A percentile compares a stretch with the other conserved stretches of the same genome.
Evolutionary conservation across 2,797 vertebrate species (phyloP).

Genomic region (Podarcis lilfordi): DNA sequence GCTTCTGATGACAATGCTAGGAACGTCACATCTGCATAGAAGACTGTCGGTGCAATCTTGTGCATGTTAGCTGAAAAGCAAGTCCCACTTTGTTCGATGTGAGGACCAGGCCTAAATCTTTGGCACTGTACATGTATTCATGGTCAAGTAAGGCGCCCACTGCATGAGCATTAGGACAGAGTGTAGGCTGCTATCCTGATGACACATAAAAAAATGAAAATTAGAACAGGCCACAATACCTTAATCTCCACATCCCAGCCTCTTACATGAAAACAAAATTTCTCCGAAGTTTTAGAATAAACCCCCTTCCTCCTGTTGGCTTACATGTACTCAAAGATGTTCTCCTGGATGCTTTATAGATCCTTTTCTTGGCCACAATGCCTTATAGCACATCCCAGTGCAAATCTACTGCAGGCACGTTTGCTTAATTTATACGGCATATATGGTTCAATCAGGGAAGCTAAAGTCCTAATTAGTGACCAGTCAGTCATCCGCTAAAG

Average conservation of each 20-base stretch:
- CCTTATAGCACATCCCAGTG: not conserved
- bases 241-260: not conserved
- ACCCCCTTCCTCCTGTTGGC: not conserved
- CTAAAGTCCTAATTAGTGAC: slow-evolving; percentile 21
- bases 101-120: not conserved
- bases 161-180: not conserved
- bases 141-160: not conserved
- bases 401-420: not conserved
- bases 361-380: not conserved
- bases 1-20: too few relatives aligned
- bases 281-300: not conserved
- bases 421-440: not conserved
- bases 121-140: not conserved
- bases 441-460: not conserved
- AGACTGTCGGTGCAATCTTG: not conserved
- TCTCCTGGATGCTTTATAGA: not conserved
- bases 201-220: not conserved
- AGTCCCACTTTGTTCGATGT: not conserved
- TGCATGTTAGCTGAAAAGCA: not conserved
- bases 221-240: not conserved
- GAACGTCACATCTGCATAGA: not conserved
- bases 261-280: not conserved
- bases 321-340: not conserved
- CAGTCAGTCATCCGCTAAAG: slow-evolving; percentile 15
- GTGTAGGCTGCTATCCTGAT: not conserved